Base-by-base conservation (phyloP, 1,140 invertebrate genomes). In the Pararge aegeria region DNA sequence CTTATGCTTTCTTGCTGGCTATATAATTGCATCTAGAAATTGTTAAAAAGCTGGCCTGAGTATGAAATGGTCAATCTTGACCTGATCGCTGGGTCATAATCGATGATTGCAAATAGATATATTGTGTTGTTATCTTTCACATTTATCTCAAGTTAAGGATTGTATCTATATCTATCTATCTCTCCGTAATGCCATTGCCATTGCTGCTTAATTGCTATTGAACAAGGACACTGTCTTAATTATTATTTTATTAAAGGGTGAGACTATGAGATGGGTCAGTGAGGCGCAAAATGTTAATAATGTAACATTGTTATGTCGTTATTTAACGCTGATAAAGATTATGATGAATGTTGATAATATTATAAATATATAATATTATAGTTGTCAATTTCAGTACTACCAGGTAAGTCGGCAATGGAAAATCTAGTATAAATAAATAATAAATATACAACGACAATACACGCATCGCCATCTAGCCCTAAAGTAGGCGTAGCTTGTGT, bases 161-260 rank as follows among this genome's bases (percentile, higher is more conserved):
- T 10, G 6, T 18, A 18, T 40, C 3, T 34, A 10, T 34, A 7
- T 34, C 30, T 34, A 34, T 34, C 30, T 34, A 34, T 34, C 29
- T 30, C 29, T 10, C 9, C 1, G 38, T 40, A 40, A 40, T 40
- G 38, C 38, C 42, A 46, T 20, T 46, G 42, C 42, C 42, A 46
- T 20, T 46, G 42, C 42, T 20, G 18, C 16, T 46, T 46, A 21
- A 46, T 44, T 44, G 40, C 18, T 44, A 46, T 46, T 46, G 42
- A 12, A 46, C 16, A 20, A 46, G 42, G 42, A 20, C 42, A 12
- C 1, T 44, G 18, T 44, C n/a, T 42, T 42, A 1, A 42, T 42
- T 46, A 20, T 46, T 46, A 20, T 46, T 46, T 46, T 21, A 12
- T 12, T 12, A 34, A 34, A 34, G 30, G 30, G 30, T 34, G 30